A percentile compares a stretch with the other conserved stretches of the same genome.
These are phyloP conservation scores for Drosophila greeni DNA, from an alignment of 2,888 invertebrate species.

Conservation along the genomic window DNA sequence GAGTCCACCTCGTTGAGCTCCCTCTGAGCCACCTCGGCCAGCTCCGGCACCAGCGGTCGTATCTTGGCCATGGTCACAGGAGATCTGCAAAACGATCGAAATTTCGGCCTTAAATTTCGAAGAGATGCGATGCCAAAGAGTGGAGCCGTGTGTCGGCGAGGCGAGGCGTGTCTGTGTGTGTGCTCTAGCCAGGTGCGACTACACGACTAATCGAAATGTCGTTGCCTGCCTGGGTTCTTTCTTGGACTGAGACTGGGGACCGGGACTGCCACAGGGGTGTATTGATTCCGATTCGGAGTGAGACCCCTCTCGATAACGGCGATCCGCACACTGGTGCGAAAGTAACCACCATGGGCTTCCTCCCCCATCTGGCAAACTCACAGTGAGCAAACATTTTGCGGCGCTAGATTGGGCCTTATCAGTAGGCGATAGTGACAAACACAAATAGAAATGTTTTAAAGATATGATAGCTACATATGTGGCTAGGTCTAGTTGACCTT, in stretches of 20 bases:
- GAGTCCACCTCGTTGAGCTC: slow-evolving; percentile 80
- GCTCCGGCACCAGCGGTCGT: slow-evolving; percentile 68
- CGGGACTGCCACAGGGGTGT: not conserved
- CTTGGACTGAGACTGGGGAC: not conserved
- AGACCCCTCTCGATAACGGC: slow-evolving; percentile 13
- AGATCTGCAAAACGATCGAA: slow-evolving; percentile 35
- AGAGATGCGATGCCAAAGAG: slow-evolving; percentile 13
- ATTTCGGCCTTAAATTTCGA: slow-evolving; percentile 39
- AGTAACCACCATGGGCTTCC: not conserved
- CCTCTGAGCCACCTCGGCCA: slow-evolving; percentile 77
- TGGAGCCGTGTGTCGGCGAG: not conserved
- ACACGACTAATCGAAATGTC: slow-evolving; percentile 56
- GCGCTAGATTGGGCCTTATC: slow-evolving; percentile 16
- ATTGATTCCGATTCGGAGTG: slow-evolving; percentile 6
- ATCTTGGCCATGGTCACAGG: slow-evolving; percentile 60
- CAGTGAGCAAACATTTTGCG: slow-evolving; percentile 22
- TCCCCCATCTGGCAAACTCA: slow-evolving; percentile 13
- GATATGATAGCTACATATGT: slow-evolving; percentile 18
- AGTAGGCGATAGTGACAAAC: slow-evolving; percentile 8
- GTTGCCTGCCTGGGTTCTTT: slow-evolving; percentile 42
- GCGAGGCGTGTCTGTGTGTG: slow-evolving; percentile 31
- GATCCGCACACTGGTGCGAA: slow-evolving; percentile 16
- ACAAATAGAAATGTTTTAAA: slow-evolving; percentile 11
- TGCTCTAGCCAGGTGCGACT: slow-evolving; percentile 34
- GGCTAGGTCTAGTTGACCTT: not conserved